A percentile compares a stretch with the other conserved stretches of the same genome.
Conservation (phyloP, 2,797 vertebrate species). For the Perodicticus potto region DNA sequence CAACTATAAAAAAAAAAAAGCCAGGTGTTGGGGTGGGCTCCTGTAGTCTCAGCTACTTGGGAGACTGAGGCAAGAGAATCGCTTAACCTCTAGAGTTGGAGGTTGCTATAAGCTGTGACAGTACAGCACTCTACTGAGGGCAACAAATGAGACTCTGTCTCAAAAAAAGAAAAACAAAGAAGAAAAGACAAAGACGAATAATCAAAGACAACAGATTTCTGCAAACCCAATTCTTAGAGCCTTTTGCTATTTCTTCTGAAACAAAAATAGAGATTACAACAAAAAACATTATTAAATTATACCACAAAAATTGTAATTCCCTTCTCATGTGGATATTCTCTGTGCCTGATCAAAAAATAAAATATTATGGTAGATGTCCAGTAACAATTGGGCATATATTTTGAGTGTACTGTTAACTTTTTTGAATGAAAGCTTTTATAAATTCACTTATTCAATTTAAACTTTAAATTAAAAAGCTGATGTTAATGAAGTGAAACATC, state of each 20-base stretch:
- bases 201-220: background rate
- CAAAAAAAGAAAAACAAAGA: too few species aligned
- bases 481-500: constrained; percentile 53
- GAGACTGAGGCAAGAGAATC: too few species aligned
- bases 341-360: background rate
- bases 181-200: background rate
- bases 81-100: too few species aligned
- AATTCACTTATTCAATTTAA: constrained; percentile 41
- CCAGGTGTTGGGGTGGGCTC: too few species aligned
- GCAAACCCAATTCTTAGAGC: background rate
- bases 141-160: too few species aligned
- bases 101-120: too few species aligned
- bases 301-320: background rate
- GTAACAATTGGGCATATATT: background rate
- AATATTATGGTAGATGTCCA: background rate
- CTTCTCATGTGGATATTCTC: background rate
- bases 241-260: background rate
- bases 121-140: too few species aligned
- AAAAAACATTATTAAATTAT: background rate
- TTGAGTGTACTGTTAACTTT: background rate
- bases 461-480: constrained; percentile 31
- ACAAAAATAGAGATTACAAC: background rate
- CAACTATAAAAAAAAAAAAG: too few species aligned
- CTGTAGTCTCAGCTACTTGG: too few species aligned
- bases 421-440: background rate